These are phyloP conservation scores for Agrotis ipsilon DNA, from an alignment of 2,888 invertebrate species.

Conservation along the genomic window DNA sequence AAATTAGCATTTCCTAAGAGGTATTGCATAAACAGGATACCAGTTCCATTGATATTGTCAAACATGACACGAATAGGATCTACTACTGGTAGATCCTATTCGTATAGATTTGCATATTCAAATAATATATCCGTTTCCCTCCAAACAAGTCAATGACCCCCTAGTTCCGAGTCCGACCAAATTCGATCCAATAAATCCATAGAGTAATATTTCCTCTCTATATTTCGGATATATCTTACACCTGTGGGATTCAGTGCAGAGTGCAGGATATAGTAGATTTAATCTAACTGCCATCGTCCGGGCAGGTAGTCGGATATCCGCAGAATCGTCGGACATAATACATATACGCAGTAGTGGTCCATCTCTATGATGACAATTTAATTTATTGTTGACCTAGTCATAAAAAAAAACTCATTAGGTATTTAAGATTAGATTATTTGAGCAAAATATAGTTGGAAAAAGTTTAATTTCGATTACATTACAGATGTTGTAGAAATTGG, in stretches of 20 bases:
- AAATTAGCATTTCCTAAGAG: not conserved
- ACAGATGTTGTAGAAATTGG: not conserved
- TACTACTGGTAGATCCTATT: no score
- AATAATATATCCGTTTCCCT: slow-evolving; percentile 34
- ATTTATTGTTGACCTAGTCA: not conserved
- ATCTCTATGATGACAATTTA: slow-evolving; percentile 39
- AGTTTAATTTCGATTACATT: not conserved
- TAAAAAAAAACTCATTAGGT: no score
- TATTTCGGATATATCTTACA: slow-evolving; percentile 24
- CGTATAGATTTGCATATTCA: slow-evolving; percentile 34
- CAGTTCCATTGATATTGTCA: slow-evolving; percentile 1
- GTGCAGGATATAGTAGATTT: slow-evolving; percentile 51
- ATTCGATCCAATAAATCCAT: slow-evolving; percentile 38
- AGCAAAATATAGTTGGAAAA: not conserved
- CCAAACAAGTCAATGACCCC: slow-evolving; percentile 37
- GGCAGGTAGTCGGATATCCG: slow-evolving; percentile 62
- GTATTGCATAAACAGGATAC: not conserved
- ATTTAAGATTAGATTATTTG: slow-evolving; percentile 26
- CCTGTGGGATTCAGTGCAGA: slow-evolving; percentile 36
- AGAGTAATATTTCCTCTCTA: slow-evolving; percentile 37
- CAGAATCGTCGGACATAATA: slow-evolving; percentile 44
- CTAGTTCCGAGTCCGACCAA: slow-evolving; percentile 29
- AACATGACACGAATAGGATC: slow-evolving; percentile 9
- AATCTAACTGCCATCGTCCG: slow-evolving; percentile 57
- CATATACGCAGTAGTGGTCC: slow-evolving; percentile 21